Evolutionary conservation across 2,888 invertebrate genomes (phyloP).

Genomic region (Drosophila incognita): DNA sequence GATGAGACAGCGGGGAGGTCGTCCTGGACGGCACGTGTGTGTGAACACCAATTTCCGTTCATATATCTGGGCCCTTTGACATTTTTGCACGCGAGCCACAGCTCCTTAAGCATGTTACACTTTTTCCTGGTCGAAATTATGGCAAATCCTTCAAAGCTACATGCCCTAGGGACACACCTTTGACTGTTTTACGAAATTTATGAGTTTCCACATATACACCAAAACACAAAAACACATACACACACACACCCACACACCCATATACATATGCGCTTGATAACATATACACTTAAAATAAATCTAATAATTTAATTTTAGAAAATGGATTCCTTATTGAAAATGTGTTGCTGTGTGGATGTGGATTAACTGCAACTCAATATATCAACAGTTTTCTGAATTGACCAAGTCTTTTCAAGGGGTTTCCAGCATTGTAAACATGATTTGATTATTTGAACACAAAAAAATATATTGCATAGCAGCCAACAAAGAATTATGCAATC

Average conservation of each 20-base stretch:
- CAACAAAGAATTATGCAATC: no score
- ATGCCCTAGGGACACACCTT: conserved; percentile 36
- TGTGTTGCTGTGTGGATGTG: no score
- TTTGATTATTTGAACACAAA: no score
- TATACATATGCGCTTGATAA: not conserved
- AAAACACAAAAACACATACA: not conserved
- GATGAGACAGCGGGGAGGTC: not conserved
- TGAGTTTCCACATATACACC: conserved; percentile 18
- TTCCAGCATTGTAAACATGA: no score
- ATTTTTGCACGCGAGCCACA: conserved; percentile 50
- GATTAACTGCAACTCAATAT: no score
- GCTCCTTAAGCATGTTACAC: conserved; percentile 1
- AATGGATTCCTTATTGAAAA: not conserved
- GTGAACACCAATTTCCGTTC: not conserved
- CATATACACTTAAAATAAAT: not conserved
- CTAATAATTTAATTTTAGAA: not conserved
- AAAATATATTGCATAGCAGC: no score
- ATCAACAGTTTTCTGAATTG: no score
- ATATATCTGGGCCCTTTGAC: conserved; percentile 31
- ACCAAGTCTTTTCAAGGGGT: no score
- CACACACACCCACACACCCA: not conserved
- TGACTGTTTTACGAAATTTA: conserved; percentile 52
- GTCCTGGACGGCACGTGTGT: conserved; percentile 14
- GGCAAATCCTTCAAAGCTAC: conserved; percentile 33
- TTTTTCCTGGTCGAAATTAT: conserved; percentile 30